Evolutionary conservation across 2,113 vertebrate genomes (phyloP).

Genomic region (Corythornis vintsioides): DNA sequence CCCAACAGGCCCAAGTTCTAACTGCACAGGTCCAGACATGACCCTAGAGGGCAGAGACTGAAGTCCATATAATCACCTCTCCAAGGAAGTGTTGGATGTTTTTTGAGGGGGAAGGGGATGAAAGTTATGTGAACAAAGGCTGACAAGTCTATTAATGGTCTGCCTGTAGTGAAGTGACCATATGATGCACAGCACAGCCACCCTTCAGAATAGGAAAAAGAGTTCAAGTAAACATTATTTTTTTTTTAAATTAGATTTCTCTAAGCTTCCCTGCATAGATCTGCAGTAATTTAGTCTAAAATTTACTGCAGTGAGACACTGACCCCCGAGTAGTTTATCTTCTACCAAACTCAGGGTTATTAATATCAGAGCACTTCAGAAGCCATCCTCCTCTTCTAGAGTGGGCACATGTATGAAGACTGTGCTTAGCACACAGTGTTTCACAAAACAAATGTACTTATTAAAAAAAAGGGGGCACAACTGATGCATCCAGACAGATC

Average conservation of each 20-base stretch:
- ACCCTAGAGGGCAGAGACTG: constrained; percentile 90
- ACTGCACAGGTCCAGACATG: constrained; percentile 94
- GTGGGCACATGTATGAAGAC: background rate
- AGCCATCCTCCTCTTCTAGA: constrained; percentile 30
- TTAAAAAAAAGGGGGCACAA: constrained; percentile 26
- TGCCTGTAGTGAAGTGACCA: constrained; percentile 27
- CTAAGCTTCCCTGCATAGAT: background rate
- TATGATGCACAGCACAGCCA: constrained; percentile 35
- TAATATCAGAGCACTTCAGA: constrained; percentile 9
- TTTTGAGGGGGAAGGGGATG: constrained; percentile 53
- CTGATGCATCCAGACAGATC: constrained; percentile 59
- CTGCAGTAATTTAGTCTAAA: background rate
- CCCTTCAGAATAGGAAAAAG: background rate
- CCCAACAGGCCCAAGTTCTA: constrained; percentile 91
- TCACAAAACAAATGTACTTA: background rate
- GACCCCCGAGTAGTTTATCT: background rate
- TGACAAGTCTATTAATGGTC: constrained; percentile 14
- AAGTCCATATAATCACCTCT: constrained; percentile 75
- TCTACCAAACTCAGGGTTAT: background rate
- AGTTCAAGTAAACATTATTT: background rate
- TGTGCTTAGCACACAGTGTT: background rate
- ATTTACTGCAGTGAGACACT: background rate
- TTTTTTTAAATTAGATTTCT: background rate
- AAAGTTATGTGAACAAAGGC: constrained; percentile 49
- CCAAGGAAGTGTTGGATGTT: constrained; percentile 55